Conservation (phyloP, 2,113 vertebrate species). For the Phylloscopus whistleri region DNA sequence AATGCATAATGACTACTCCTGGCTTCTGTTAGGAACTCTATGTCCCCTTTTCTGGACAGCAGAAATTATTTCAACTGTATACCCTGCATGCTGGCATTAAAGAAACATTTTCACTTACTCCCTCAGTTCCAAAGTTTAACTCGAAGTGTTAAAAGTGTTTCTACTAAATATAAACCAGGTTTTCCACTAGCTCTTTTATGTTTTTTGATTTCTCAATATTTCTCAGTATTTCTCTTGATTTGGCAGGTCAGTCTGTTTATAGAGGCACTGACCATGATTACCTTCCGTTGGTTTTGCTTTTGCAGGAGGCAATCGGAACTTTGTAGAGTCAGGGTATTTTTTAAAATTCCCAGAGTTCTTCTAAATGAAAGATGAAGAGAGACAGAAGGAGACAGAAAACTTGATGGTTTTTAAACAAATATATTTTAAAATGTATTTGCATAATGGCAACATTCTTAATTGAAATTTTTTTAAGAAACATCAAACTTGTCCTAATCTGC, state of each 20-base stretch:
- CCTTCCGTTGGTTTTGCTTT: neutral
- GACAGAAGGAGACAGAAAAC: neutral
- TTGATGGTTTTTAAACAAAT: neutral
- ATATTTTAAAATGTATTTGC: neutral
- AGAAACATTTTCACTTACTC: neutral
- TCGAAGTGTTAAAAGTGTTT: conserved; percentile 23
- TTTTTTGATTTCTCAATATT: conserved; percentile 30
- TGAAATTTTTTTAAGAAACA: neutral
- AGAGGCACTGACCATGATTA: neutral
- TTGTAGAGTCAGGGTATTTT: neutral
- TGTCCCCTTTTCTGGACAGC: neutral
- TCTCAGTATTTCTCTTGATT: conserved; percentile 48
- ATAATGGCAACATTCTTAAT: neutral
- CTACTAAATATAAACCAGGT: conserved; percentile 14
- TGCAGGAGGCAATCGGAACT: neutral
- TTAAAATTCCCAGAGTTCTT: neutral
- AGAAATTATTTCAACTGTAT: neutral
- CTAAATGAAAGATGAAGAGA: neutral
- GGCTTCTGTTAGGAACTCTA: neutral
- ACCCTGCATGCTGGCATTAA: neutral
- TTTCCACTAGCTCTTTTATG: conserved; percentile 29
- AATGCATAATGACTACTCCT: neutral
- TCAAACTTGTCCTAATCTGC: neutral
- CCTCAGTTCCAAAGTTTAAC: neutral
- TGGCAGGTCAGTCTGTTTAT: conserved; percentile 1